These are phyloP conservation scores for Phyllopteryx taeniolatus DNA, from an alignment of 2,113 vertebrate genomes.

Conservation along the genomic window DNA sequence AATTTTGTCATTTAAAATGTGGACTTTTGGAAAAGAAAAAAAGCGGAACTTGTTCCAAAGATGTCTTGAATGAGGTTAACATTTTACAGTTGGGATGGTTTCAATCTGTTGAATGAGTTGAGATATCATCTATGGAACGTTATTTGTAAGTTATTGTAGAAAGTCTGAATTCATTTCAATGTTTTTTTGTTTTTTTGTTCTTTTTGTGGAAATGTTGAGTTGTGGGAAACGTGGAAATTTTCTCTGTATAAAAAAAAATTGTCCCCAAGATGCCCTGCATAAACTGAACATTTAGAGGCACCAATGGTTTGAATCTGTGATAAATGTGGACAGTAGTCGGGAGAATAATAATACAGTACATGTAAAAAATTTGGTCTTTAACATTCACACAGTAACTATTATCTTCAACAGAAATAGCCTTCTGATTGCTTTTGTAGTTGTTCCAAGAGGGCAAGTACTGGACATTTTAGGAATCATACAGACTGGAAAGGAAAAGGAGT, in stretches of 20 bases:
- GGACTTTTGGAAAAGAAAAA: too few relatives aligned
- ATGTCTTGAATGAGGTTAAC: too few relatives aligned
- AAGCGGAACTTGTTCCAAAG: too few relatives aligned
- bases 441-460: background rate
- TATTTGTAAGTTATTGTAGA: too few relatives aligned
- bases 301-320: background rate
- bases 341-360: background rate
- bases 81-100: too few relatives aligned
- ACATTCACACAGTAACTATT: background rate
- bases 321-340: background rate
- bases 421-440: background rate
- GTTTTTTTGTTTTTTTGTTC: background rate
- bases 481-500: conserved; percentile 15
- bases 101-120: too few relatives aligned
- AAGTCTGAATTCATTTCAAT: background rate
- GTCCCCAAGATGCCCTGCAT: background rate
- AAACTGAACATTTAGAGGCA: background rate
- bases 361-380: background rate
- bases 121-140: too few relatives aligned
- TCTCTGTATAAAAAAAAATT: background rate
- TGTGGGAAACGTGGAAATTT: too few relatives aligned
- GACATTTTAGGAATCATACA: background rate
- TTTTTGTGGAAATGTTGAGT: background rate
- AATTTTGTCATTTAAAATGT: too few relatives aligned
- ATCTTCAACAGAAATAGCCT: background rate